Percentiles rank a stretch among this genome's conserved stretches.
Evolutionary conservation across 1,140 invertebrate genomes (phyloP).

Genomic region (Orchestia grillus): DNA sequence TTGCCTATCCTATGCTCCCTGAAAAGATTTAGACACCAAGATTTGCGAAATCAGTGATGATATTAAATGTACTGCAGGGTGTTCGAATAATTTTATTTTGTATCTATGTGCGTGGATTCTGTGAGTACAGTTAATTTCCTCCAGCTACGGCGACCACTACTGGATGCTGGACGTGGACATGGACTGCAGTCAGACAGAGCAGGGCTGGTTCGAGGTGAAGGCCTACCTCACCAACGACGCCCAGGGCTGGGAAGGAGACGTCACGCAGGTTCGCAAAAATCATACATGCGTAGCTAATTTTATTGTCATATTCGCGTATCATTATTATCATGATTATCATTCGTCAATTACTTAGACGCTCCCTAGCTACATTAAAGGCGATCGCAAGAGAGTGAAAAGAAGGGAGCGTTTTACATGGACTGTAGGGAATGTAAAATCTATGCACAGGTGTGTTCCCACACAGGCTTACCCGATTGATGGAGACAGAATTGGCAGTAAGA

Average conservation of each 20-base stretch:
- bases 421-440: too few relatives aligned
- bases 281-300: not conserved
- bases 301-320: not conserved
- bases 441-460: too few relatives aligned
- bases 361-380: too few relatives aligned
- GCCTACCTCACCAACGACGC: constrained; percentile 67
- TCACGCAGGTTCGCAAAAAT: constrained; percentile 62
- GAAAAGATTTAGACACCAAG: too few relatives aligned
- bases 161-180: constrained; percentile 74
- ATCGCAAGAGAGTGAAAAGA: too few relatives aligned
- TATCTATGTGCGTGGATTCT: not conserved
- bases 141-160: constrained; percentile 72
- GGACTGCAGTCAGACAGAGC: constrained; percentile 73
- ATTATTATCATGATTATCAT: not conserved
- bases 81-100: too few relatives aligned
- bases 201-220: constrained; percentile 74
- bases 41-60: too few relatives aligned
- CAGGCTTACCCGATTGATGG: not conserved
- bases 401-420: too few relatives aligned
- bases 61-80: too few relatives aligned
- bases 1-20: too few relatives aligned
- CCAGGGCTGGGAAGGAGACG: constrained; percentile 61
- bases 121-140: not conserved
- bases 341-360: too few relatives aligned
- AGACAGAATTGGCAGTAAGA: not conserved